phyloP scores from a whole-genome alignment of 2,797 vertebrate species.

The Xenentodon cancila region DNA sequence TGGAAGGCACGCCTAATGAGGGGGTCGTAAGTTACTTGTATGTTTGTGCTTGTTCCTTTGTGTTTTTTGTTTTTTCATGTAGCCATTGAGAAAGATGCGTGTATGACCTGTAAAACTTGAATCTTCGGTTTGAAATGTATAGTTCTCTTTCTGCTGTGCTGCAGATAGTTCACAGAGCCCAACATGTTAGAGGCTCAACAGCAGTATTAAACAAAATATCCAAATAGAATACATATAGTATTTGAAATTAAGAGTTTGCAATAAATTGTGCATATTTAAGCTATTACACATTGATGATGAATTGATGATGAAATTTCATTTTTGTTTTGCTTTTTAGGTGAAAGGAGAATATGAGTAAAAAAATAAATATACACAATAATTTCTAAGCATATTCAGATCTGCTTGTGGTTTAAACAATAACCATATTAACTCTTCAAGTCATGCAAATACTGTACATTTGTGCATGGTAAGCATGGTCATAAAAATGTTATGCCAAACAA shows the following conservation, averaged over 20 bases:
- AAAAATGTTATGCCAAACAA: constrained; percentile 54
- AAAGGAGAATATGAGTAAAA: not conserved
- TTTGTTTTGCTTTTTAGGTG: constrained; percentile 1
- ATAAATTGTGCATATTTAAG: constrained; percentile 33
- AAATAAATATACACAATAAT: constrained; percentile 18
- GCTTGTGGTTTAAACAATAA: constrained; percentile 16
- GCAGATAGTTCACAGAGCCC: constrained; percentile 1
- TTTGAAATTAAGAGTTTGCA: constrained; percentile 31
- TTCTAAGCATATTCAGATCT: constrained; percentile 12
- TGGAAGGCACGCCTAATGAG: constrained; percentile 34
- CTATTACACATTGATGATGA: constrained; percentile 14
- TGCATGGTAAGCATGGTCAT: constrained; percentile 76
- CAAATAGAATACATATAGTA: constrained; percentile 11
- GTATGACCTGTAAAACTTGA: constrained; percentile 58
- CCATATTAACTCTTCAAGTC: constrained; percentile 45
- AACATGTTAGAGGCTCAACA: constrained; percentile 5
- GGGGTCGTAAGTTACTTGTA: constrained; percentile 11
- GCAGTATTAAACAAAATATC: constrained; percentile 11
- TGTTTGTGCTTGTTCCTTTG: not conserved
- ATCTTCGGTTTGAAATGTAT: constrained; percentile 8
- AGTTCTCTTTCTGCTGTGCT: no score
- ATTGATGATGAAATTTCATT: constrained; percentile 5
- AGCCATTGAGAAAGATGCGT: constrained; percentile 15
- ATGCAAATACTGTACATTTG: constrained; percentile 56
- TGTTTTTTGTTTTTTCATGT: constrained; percentile 12